Evolutionary conservation across 2,113 vertebrate genomes (phyloP), one percentile per base, ranked within the genome.

Genomic region (Ginglymostoma cirratum): DNA sequence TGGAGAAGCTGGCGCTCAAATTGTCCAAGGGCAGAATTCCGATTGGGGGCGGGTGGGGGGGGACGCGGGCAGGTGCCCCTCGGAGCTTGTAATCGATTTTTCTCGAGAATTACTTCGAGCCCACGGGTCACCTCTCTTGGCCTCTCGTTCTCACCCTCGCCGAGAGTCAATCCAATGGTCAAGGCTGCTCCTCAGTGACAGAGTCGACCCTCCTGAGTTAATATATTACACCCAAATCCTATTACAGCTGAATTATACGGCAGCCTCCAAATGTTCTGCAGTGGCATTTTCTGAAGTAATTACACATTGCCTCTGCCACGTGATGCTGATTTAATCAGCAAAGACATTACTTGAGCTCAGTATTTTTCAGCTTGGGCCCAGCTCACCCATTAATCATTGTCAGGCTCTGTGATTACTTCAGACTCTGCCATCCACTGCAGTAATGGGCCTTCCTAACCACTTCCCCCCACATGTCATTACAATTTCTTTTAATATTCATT

Each of bases 401-500:
- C 89, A 93, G 34, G 17, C 5, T 2, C 61, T 66, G n/a, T 66
- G 89, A 93, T 93, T 93, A 34, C 89, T n/a, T 93, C 65, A 21
- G 61, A 93, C 89, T 67, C n/a, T 23, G 89, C 61, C 38, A 66
- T 93, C 61, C 89, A 93, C 61, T 3, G 61, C n/a, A 66, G 89
- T 93, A 93, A 93, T 93, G 89, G 89, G 61, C 89, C 66, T 93
- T 93, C 34, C 21, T 93, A 93, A 93, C 89, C 89, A 93, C 89
- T 93, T 93, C 89, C 89, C 89, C 66, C n/a, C 34, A 66, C 8
- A 17, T 93, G 89, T 65, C 89, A 93, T 66, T 66, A 93, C 89
- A 66, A 93, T 93, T 93, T 93, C 61, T 93, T 93, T 93, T 66
- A 93, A 93, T 93, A 93, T 93, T 93, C 89, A 93, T 93, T 93